Evolutionary conservation across 2,113 vertebrate species (phyloP).

Genomic region (Dendropsophus ebraccatus): DNA sequence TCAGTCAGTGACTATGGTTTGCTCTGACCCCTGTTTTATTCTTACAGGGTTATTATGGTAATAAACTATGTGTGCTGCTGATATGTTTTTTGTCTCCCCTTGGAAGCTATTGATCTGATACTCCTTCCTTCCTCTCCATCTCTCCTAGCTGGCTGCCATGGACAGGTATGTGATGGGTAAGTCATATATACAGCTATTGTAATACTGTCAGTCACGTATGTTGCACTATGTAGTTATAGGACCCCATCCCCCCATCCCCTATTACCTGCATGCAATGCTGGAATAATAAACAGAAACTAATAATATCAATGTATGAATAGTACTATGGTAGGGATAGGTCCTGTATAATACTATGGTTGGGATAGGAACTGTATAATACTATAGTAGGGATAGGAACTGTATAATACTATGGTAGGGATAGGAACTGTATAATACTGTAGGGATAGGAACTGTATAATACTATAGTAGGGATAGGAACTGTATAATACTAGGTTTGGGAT

Average conservation of each 20-base stretch:
- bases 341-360: no score
- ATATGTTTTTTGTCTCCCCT: not conserved
- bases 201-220: not conserved
- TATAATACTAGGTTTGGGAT: no score
- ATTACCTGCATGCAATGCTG: not conserved
- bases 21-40: constrained; percentile 2
- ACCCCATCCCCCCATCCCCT: not conserved
- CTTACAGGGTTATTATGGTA: constrained; percentile 4
- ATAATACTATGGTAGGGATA: no score
- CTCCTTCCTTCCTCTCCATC: not conserved
- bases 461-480: no score
- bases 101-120: not conserved
- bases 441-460: no score
- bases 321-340: no score
- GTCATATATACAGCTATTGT: constrained; percentile 8
- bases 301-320: no score
- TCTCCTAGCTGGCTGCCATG: not conserved
- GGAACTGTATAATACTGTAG: no score
- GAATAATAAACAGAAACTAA: no score
- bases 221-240: not conserved
- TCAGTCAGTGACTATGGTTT: not conserved
- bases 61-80: not conserved
- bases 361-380: no score
- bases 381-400: not conserved
- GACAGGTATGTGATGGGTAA: not conserved